Evolutionary conservation across 2,888 invertebrate species (phyloP).

Genomic region (Agonopterix alstromeriana): DNA sequence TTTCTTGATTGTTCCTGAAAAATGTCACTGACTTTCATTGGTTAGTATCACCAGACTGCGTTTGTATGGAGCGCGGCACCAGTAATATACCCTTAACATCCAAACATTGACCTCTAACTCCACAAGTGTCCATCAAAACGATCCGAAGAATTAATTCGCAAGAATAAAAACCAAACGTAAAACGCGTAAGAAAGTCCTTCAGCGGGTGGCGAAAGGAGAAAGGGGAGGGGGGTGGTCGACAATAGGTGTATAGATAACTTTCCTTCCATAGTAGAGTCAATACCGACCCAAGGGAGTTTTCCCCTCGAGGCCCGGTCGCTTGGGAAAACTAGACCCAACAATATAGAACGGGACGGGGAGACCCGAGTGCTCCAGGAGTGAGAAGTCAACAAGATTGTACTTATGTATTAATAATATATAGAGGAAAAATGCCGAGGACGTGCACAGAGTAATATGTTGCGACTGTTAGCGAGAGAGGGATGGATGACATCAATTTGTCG

Average conservation of each 20-base stretch:
- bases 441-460: slow-evolving; percentile 73
- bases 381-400: slow-evolving; percentile 61
- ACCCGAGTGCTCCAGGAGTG: slow-evolving; percentile 35
- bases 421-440: slow-evolving; percentile 76
- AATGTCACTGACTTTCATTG: no score
- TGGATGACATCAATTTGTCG: slow-evolving; percentile 76
- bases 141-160: slow-evolving; percentile 15
- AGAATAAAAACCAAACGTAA: slow-evolving; percentile 65
- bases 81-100: no score
- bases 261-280: slow-evolving; percentile 75
- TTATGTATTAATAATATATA: slow-evolving; percentile 77
- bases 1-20: no score
- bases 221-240: slow-evolving; percentile 52
- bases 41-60: no score
- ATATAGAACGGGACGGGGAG: slow-evolving; percentile 69
- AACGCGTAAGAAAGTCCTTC: slow-evolving; percentile 72
- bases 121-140: slow-evolving; percentile 20
- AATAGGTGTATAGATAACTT: slow-evolving; percentile 77
- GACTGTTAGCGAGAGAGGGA: slow-evolving; percentile 74
- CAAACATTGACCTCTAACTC: slow-evolving; percentile 4
- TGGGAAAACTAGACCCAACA: slow-evolving; percentile 77
- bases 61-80: no score
- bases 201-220: slow-evolving; percentile 34
- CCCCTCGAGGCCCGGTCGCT: slow-evolving; percentile 74
- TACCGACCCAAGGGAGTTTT: slow-evolving; percentile 75